Evolutionary conservation across 2,113 vertebrate species (phyloP), one percentile per base, ranked within the genome.

Genomic region (Heloderma charlesbogerti): DNA sequence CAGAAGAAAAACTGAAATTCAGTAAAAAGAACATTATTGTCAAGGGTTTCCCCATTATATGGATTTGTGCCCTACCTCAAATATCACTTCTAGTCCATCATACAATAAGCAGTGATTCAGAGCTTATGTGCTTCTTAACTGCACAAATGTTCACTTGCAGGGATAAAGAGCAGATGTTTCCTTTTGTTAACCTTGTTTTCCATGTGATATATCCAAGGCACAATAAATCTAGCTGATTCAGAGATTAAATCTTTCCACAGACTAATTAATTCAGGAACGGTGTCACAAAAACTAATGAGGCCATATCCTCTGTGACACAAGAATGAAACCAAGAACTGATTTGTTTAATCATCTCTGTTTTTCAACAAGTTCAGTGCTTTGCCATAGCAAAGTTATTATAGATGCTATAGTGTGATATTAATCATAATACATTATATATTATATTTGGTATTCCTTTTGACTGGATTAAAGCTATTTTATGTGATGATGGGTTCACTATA

Each of bases 121-220:
- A 92, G 67, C 94, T 91, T 79, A 92, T 51, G 8, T 94, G 95
- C 93, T 96, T 91, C 93, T 96, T 91, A 94, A 95, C 94, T 93
- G 94, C 92, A 92, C 80, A 92, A 95, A 96, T 94, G 91, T 96
- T 95, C 93, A 89, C 82, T 72, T 0, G 69, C 93, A 92, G 60
- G 91, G 90, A 96, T 90, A 88, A 92, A 95, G 45, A 96, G 91
- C 96, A 97, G 95, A 96, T 96, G 95, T 97, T 97, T 97, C 96
- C 95, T 96, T 96, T 94, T 94, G 93, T 95, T 95, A 93, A 95
- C 90, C 92, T 95, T 82, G 89, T 94, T 97, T 96, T 95, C 94
- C 54, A 0, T 60, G 81, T 94, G 77, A 86, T 92, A 93, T 25
- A 83, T 95, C 94, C 95, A 94, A 95, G 90, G 87, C 93, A 82